Evolutionary conservation across 2,113 vertebrate genomes (phyloP).

Genomic region (Symphodus melops): DNA sequence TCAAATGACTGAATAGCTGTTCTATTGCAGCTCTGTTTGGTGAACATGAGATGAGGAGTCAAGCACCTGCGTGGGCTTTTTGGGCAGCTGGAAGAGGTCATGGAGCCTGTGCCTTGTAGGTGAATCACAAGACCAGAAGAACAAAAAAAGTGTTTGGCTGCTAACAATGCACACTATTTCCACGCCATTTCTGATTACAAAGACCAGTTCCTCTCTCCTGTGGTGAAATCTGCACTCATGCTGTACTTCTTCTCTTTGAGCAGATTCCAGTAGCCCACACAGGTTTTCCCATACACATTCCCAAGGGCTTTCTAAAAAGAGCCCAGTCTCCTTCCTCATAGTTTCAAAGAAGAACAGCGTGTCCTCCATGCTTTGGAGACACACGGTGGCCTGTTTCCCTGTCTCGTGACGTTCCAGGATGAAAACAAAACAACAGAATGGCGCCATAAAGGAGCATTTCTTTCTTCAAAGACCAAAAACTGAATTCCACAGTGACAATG

Average conservation of each 20-base stretch:
- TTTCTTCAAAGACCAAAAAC: constrained; percentile 53
- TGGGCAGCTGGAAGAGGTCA: constrained; percentile 40
- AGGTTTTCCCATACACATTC: constrained; percentile 71
- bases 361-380: constrained; percentile 52
- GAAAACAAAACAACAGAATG: constrained; percentile 64
- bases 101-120: constrained; percentile 55
- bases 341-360: constrained; percentile 63
- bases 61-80: constrained; percentile 54
- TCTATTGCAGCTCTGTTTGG: neutral
- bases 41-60: constrained; percentile 39
- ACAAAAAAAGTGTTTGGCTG: constrained; percentile 44
- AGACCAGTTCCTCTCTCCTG: constrained; percentile 63
- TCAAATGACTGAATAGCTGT: neutral
- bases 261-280: constrained; percentile 79
- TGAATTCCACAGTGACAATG: constrained; percentile 56
- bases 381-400: constrained; percentile 50
- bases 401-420: constrained; percentile 33
- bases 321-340: constrained; percentile 68
- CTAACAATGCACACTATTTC: constrained; percentile 70
- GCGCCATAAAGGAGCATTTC: constrained; percentile 44
- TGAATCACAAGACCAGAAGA: constrained; percentile 67
- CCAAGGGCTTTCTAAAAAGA: constrained; percentile 63
- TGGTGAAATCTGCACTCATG: constrained; percentile 48
- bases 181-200: constrained; percentile 61
- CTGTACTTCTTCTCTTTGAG: constrained; percentile 69